Evolutionary conservation across 2,888 invertebrate species (phyloP), one percentile per base, ranked within the genome.

Genomic region (Leuctra nigra): DNA sequence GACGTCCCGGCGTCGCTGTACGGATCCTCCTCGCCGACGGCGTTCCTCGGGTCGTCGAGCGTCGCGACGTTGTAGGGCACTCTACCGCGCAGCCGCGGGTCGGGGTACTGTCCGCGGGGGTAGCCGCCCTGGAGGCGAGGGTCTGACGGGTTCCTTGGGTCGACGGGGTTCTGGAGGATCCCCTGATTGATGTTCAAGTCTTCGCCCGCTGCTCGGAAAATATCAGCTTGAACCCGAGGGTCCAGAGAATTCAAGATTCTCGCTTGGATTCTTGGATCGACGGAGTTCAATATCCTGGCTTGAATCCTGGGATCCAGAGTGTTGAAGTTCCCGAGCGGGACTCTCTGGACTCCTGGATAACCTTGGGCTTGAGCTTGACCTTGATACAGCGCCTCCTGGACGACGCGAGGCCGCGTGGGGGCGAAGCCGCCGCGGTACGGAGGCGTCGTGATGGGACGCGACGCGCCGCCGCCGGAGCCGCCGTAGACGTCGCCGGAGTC

Each of bases 401-500:
- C 55, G 13, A 36, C 47, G 14, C 60, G 55, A 4, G 59, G 55
- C 41, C 53, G 57, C 6, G 22, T 47, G 13, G 60, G 52, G 56
- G 13, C 14, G 33, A 4, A 2, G 29, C 33, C 33, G 1, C 39
- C 41, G 4, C 57, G 23, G 47, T 56, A 57, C 4, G 58, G 58
- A 14, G 46, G 39, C 11, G 46, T 39, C n/a, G 60, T 54, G 18
- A 59, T 50, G 2, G 56, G 54, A 11, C 58, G 53, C 2, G 54
- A 46, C 3, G 9, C 33, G n/a, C 83, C 78, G 23, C 83, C 80
- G n/a, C n/a, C n/a, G 22, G 83, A 80, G 33, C 80, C 78, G 29
- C 83, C 84, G 62, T 85, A 86, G 1, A 86, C 82, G 64, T 85
- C 85, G 1, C 82, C 77, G 2, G 81, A 77, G 66, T 86, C 86